Conservation (phyloP, 1,140 invertebrate species). For the Scylla paramamosain region DNA sequence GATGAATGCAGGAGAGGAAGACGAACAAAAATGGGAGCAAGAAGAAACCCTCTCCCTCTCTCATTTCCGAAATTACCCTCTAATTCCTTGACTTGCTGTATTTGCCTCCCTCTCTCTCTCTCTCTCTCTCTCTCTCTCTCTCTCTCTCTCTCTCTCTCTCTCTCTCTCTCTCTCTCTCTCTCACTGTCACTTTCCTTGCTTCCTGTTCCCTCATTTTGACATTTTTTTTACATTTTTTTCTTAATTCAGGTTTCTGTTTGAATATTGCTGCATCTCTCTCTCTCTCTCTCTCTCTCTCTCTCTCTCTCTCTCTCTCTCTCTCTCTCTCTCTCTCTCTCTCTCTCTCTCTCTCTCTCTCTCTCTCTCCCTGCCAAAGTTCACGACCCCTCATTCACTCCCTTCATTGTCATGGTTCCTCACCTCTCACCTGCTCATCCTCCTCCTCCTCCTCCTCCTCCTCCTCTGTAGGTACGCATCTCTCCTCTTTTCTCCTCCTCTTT, state of each 20-base stretch:
- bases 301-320: neutral
- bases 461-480: neutral
- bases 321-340: neutral
- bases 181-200: no score
- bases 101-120: neutral
- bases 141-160: neutral
- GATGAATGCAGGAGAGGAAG: neutral
- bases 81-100: neutral
- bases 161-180: neutral
- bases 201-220: no score
- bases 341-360: neutral
- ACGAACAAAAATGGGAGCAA: neutral
- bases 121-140: neutral
- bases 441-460: conserved; percentile 17
- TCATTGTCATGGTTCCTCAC: neutral
- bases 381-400: neutral
- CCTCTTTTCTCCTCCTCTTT: neutral
- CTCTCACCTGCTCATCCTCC: neutral
- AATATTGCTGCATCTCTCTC: no score
- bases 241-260: no score
- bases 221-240: no score
- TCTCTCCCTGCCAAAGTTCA: neutral
- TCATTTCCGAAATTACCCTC: neutral
- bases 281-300: neutral
- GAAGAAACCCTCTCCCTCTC: neutral